phyloP scores from a whole-genome alignment of 2,888 invertebrate species.

The Amaurobius ferox region DNA sequence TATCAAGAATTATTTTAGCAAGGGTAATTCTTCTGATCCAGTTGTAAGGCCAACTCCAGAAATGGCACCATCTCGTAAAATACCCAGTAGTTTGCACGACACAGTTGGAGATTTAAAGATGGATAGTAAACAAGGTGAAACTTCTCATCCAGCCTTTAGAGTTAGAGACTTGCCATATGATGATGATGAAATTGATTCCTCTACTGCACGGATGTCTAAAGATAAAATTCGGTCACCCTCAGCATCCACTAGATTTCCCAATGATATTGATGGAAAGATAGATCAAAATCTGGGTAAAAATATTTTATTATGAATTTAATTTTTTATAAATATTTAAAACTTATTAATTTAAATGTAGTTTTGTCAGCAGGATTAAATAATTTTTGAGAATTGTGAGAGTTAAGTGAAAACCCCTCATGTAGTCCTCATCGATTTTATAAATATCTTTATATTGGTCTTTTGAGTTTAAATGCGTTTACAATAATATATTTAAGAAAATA shows the following conservation, averaged over 20 bases:
- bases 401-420: too few relatives aligned
- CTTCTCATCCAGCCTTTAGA: constrained; percentile 53
- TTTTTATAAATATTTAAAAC: too few relatives aligned
- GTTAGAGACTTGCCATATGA: constrained; percentile 42
- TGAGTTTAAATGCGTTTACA: too few relatives aligned
- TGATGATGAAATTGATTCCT: constrained; percentile 33
- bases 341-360: too few relatives aligned
- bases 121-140: constrained; percentile 21
- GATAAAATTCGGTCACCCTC: neutral
- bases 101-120: constrained; percentile 34
- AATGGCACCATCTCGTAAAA: constrained; percentile 30
- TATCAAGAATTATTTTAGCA: constrained; percentile 92
- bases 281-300: constrained; percentile 55
- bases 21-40: constrained; percentile 74
- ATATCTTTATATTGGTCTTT: too few relatives aligned
- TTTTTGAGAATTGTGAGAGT: too few relatives aligned
- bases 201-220: neutral
- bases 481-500: too few relatives aligned
- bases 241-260: neutral
- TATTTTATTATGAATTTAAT: too few relatives aligned
- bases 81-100: constrained; percentile 30
- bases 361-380: too few relatives aligned
- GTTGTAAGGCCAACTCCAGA: neutral
- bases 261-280: constrained; percentile 46
- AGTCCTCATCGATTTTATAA: too few relatives aligned